Base-by-base conservation (phyloP, 2,113 vertebrate species). In the Saccopteryx leptura region DNA sequence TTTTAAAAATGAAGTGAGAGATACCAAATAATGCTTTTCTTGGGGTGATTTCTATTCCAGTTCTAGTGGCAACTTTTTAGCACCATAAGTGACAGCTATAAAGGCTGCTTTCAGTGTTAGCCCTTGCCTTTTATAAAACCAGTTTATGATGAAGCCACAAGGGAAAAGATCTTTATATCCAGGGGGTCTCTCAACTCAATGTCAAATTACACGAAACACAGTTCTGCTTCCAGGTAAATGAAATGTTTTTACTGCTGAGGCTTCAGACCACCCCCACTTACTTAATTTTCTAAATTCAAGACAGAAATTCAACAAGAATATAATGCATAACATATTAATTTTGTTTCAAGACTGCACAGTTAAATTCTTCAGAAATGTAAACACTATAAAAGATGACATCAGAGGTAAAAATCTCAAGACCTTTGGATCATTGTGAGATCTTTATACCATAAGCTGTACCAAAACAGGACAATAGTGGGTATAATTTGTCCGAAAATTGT, bases 271-370 rank as follows among this genome's bases (percentile, higher is more conserved):
- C 2, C 56, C 33, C 79, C 23, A 24, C 46, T 61, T 28, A 52
- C 21, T 50, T 65, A 66, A 72, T 74, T 85, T 90, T 61, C 65
- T 28, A 8, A 95, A 88, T 63, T 84, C 52, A 91, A 79, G 17
- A 39, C 5, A 88, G 31, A 75, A 88, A 79, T 56, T 60, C 82
- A 83, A 33, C 31, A 72, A 75, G 9, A 52, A 18, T 11, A 1
- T 28, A 74, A 75, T 46, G 21, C 18, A 85, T 19, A 60, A 9
- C 10, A 7, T 63, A 88, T 65, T 15, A 33, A 31, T 52, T 54
- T 31, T 21, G 3, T 48, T 60, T 88, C 26, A 39, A 75, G 46
- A 56, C 66, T 54, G 58, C 18, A 69, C 33, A 69, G 65, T 23
- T 65, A 71, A 95, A 68, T 80, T 72, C 23, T 71, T 94, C 9